A percentile compares a stretch with the other conserved stretches of the same genome.
These are phyloP conservation scores for Odontocolon sp. DNA, from an alignment of 2,888 invertebrate genomes.

Conservation along the genomic window DNA sequence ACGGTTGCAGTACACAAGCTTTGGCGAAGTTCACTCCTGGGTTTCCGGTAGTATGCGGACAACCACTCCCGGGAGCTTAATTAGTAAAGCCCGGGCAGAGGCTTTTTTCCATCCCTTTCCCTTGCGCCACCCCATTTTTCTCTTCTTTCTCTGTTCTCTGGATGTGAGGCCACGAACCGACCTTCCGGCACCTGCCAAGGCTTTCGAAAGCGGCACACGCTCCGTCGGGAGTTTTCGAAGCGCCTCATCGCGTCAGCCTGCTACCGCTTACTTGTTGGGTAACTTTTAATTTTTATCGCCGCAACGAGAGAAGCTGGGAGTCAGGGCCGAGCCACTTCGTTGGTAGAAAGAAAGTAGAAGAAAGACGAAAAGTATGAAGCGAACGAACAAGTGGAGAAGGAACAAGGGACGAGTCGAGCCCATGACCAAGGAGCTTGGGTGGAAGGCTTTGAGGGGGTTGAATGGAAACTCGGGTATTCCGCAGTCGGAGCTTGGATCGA, in stretches of 20 bases:
- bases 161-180: slow-evolving; percentile 16
- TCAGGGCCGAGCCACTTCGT: slow-evolving; percentile 5
- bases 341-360: no score
- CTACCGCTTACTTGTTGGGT: slow-evolving; percentile 48
- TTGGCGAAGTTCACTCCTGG: slow-evolving; percentile 40
- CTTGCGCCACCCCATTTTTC: neutral
- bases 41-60: slow-evolving; percentile 49
- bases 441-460: neutral
- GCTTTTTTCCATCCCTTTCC: neutral
- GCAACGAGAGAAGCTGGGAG: slow-evolving; percentile 46
- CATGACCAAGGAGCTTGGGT: slow-evolving; percentile 24
- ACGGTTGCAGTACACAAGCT: slow-evolving; percentile 9
- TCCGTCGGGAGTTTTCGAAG: slow-evolving; percentile 51
- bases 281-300: slow-evolving; percentile 61
- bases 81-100: slow-evolving; percentile 50
- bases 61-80: slow-evolving; percentile 60
- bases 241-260: slow-evolving; percentile 24
- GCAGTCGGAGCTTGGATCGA: slow-evolving; percentile 17
- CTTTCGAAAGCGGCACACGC: slow-evolving; percentile 34
- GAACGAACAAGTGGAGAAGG: neutral
- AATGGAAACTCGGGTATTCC: slow-evolving; percentile 35
- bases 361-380: neutral
- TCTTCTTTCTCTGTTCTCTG: neutral
- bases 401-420: neutral
- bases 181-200: slow-evolving; percentile 45